A percentile compares a stretch with the other conserved stretches of the same genome.
Evolutionary conservation across 2,797 vertebrate genomes (phyloP).

Genomic region (Gymnothorax reevesii): DNA sequence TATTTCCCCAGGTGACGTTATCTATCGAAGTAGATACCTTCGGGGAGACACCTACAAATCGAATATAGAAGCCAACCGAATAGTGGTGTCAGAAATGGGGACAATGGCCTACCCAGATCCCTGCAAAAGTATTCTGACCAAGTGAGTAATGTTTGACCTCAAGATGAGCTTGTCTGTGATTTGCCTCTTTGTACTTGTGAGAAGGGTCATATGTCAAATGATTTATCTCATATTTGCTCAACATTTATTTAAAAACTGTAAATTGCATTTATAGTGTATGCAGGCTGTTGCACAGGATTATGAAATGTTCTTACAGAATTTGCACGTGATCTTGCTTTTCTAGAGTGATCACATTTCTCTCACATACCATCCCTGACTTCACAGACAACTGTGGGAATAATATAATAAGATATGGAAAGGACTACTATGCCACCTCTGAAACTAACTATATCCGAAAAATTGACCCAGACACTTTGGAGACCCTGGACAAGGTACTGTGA

Average conservation of each 20-base stretch:
- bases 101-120: conserved; percentile 96
- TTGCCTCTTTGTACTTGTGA: background rate
- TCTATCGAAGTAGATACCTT: conserved; percentile 86
- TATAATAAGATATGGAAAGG: conserved; percentile 86
- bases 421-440: conserved; percentile 88
- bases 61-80: conserved; percentile 87
- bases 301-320: background rate
- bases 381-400: conserved; percentile 94
- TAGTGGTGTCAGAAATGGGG: conserved; percentile 96
- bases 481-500: conserved; percentile 84
- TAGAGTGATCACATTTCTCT: conserved; percentile 89
- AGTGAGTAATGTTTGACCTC: conserved; percentile 70
- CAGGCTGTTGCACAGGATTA: background rate
- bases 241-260: background rate
- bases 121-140: conserved; percentile 91
- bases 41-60: conserved; percentile 82
- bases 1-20: conserved; percentile 80
- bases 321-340: conserved; percentile 19
- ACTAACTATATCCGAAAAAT: conserved; percentile 94
- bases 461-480: conserved; percentile 85
- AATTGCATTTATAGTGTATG: background rate
- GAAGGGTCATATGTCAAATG: background rate
- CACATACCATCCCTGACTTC: conserved; percentile 92
- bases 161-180: background rate
- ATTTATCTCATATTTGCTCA: background rate